Conservation (phyloP, 2,113 vertebrate genomes). For the Petrocephalus zakoni region DNA sequence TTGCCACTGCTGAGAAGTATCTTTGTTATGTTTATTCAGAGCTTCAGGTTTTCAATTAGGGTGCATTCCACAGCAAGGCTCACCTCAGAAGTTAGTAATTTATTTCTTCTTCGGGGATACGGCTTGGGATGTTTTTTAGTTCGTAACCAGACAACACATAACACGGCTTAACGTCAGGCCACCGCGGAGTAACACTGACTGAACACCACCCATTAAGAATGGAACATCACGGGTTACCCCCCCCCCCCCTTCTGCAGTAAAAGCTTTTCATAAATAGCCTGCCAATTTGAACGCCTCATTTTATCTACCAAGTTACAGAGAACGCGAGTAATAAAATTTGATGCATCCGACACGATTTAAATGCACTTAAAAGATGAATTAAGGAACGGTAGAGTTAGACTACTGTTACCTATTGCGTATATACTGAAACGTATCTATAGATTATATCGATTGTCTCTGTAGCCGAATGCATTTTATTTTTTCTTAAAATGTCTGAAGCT, state of each 20-base stretch:
- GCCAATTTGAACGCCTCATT: conserved; percentile 23
- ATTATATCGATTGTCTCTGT: background rate
- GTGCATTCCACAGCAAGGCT: background rate
- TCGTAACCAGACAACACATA: background rate
- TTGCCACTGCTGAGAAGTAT: background rate
- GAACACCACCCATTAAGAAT: background rate
- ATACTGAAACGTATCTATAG: background rate
- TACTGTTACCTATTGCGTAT: background rate
- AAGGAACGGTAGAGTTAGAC: background rate
- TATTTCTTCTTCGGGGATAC: background rate
- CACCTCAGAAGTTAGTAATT: background rate
- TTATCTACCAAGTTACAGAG: conserved; percentile 14
- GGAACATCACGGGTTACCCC: background rate
- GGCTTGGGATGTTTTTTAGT: background rate
- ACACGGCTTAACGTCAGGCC: background rate
- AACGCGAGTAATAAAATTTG: background rate
- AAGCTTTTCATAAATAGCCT: conserved; percentile 23
- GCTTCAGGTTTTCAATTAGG: background rate
- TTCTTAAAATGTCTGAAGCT: background rate
- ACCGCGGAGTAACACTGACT: background rate
- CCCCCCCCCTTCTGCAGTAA: background rate
- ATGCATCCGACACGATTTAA: background rate
- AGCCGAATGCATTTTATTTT: background rate
- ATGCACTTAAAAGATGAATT: background rate
- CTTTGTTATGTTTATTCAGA: background rate